Percentiles rank a stretch among this genome's conserved stretches.
Conservation (phyloP, 23 tunicate genomes). For the Halocynthia aurantium region DNA sequence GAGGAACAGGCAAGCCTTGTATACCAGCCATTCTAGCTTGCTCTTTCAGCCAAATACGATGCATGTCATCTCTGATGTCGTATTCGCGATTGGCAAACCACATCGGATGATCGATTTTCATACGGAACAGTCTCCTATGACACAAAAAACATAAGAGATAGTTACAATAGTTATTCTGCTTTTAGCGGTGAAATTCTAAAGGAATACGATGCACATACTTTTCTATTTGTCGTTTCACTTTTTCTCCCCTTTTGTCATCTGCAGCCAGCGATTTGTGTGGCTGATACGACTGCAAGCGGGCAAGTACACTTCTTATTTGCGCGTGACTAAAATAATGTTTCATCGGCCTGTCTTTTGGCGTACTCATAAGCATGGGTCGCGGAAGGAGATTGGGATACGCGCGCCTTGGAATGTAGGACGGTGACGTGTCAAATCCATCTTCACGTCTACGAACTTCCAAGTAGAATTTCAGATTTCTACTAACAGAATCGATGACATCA, state of each 20-base stretch:
- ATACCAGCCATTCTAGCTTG: slow-evolving; percentile 12
- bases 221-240: background rate
- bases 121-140: slow-evolving; percentile 14
- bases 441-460: slow-evolving; percentile 55
- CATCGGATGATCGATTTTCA: slow-evolving; percentile 55
- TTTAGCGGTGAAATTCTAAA: background rate
- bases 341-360: slow-evolving; percentile 48
- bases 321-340: slow-evolving; percentile 78
- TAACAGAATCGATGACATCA: slow-evolving; percentile 54
- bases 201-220: no score
- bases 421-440: slow-evolving; percentile 76
- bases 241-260: slow-evolving; percentile 4
- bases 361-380: slow-evolving; percentile 46
- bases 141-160: background rate
- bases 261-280: slow-evolving; percentile 31
- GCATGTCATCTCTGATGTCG: background rate
- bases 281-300: slow-evolving; percentile 51
- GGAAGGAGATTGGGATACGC: slow-evolving; percentile 70
- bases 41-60: background rate
- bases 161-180: background rate
- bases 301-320: slow-evolving; percentile 52
- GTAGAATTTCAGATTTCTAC: slow-evolving; percentile 52
- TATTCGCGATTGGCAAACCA: slow-evolving; percentile 36
- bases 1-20: background rate
- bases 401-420: slow-evolving; percentile 50